These are phyloP conservation scores for Intellagama lesueurii DNA, from an alignment of 2,797 vertebrate species.

Conservation along the genomic window DNA sequence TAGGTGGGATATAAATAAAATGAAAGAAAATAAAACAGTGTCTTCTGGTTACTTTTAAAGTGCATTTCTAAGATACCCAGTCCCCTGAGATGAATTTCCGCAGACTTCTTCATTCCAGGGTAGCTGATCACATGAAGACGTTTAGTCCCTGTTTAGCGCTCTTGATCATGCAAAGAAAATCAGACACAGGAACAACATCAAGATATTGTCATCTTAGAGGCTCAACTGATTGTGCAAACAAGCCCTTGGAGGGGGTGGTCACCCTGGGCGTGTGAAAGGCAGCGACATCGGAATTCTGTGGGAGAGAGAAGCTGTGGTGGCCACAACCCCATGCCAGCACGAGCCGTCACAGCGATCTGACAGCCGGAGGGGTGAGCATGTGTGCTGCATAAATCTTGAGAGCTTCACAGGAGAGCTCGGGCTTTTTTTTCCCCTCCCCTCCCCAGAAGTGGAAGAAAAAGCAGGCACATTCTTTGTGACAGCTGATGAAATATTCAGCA, in stretches of 20 bases:
- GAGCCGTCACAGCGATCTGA: neutral
- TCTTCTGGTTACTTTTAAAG: too few relatives aligned
- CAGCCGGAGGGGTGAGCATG: neutral
- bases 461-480: neutral
- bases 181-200: neutral
- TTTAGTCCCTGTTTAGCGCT: neutral
- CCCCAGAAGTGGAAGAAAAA: neutral
- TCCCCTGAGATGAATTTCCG: neutral
- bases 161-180: neutral
- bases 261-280: accelerated
- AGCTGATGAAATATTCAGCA: slow-evolving; percentile 25
- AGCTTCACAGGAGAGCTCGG: slow-evolving; percentile 1
- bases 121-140: neutral
- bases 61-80: neutral
- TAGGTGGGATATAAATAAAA: too few relatives aligned
- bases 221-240: neutral
- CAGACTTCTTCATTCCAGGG: neutral
- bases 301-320: neutral
- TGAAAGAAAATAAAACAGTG: too few relatives aligned
- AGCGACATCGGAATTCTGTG: neutral
- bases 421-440: neutral
- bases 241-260: neutral
- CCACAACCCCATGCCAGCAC: neutral
- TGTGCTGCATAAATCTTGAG: slow-evolving; percentile 1
- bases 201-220: neutral